Base-by-base conservation (phyloP, 2,888 invertebrate genomes). In the Polylopha cassiicola region DNA sequence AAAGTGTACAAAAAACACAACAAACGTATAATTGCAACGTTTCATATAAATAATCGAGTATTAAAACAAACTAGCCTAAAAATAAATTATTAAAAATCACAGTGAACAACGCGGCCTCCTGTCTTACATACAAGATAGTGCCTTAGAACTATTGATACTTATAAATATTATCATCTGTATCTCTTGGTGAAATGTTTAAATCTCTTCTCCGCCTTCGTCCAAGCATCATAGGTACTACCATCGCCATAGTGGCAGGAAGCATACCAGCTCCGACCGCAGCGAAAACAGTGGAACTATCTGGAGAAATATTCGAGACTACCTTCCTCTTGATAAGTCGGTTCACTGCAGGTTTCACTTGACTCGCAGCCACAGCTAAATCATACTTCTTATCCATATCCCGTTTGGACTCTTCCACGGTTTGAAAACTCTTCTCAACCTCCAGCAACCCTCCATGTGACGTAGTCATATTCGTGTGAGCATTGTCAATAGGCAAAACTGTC, bases 231-330 rank as follows among this genome's bases (percentile, higher is more conserved):
- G 93, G 93, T 20, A 93, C 90, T 50, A 93, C 86, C 90, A 93
- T 91, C 0, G 92, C 93, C 90, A 93, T 91, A 0, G 93, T 92
- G 0, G 92, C 93, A 3, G 93, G 93, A 10, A 93, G 86, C 90
- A 93, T 91, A 0, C 93, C 93, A 8, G 93, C 92, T 0, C 92
- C 91, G 0, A 92, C 91, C 1, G 92, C 92, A 4, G 92, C 91
- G 46, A 92, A 62, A 18, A 92, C 87, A 0, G 91, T 89, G 0
- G 90, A 87, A 50, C 87, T 88, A 55, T 90, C 89, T 3, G 81
- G 82, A 31, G 65, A 58, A 2, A 66, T 61, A 39, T 73, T 76
- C 1, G 74, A 62, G 10, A 81, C 56, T 14, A 85, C 46, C 46
- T 68, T 80, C 34, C 68, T 75, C 33, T 65, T 71, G 1, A 78